Conservation (phyloP, 2,113 vertebrate genomes). For the Aegotheles bennettii region DNA sequence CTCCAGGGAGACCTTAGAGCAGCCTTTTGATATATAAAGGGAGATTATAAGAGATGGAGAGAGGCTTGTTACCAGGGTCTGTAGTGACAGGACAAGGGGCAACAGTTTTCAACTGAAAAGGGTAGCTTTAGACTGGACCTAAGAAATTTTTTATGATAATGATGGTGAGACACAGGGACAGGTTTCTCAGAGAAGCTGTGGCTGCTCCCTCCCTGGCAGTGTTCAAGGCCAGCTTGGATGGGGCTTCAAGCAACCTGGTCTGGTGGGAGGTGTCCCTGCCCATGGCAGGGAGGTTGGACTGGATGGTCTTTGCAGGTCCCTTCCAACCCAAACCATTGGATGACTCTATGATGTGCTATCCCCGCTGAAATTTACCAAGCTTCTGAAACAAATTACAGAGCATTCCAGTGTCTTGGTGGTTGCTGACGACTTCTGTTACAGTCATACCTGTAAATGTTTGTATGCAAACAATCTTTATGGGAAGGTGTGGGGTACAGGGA, state of each 20-base stretch:
- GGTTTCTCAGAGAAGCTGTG: background rate
- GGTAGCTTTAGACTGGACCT: background rate
- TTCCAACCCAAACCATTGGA: background rate
- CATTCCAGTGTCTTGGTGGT: background rate
- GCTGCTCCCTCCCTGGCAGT: fast-evolving
- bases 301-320: background rate
- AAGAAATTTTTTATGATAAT: fast-evolving
- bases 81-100: background rate
- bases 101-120: background rate
- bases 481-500: background rate
- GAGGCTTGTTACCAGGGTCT: background rate
- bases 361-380: background rate
- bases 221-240: background rate
- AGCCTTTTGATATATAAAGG: fast-evolving
- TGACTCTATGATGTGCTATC: background rate
- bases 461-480: background rate
- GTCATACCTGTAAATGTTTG: background rate
- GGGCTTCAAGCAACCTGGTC: background rate
- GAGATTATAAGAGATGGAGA: background rate
- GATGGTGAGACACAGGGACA: background rate
- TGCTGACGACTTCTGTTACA: background rate
- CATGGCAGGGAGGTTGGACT: fast-evolving
- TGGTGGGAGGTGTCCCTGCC: background rate
- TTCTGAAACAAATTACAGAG: background rate
- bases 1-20: fast-evolving